A percentile compares a stretch with the other conserved stretches of the same genome.
Evolutionary conservation across 2,888 invertebrate species (phyloP).

Genomic region (Rhagonycha fulva): DNA sequence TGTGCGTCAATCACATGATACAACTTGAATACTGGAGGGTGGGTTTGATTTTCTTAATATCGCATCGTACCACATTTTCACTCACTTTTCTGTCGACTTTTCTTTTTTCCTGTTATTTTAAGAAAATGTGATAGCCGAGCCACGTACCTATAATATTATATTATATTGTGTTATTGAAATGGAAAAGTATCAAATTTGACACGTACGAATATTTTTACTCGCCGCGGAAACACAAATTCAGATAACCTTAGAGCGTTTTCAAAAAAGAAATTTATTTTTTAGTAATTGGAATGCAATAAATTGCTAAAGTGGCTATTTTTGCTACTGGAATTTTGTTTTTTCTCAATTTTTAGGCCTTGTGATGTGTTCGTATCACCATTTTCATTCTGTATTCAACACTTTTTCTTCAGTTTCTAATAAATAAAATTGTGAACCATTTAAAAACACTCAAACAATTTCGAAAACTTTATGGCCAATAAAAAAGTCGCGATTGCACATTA

Average conservation of each 20-base stretch:
- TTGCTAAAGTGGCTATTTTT: neutral
- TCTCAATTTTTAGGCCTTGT: neutral
- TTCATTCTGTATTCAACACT: neutral
- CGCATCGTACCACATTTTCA: neutral
- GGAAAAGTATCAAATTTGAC: conserved; percentile 10
- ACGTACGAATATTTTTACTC: conserved; percentile 1
- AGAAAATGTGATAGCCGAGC: neutral
- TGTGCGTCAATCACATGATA: conserved; percentile 17
- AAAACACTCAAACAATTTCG: neutral
- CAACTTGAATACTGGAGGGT: conserved; percentile 3
- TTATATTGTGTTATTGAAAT: conserved; percentile 2
- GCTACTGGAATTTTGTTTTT: neutral
- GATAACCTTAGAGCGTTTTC: neutral
- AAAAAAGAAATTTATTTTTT: neutral
- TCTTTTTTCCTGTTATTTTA: conserved; percentile 8
- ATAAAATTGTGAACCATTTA: neutral
- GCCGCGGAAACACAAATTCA: neutral
- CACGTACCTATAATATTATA: neutral
- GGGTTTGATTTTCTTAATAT: neutral
- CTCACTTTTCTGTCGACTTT: conserved; percentile 7
- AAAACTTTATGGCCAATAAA: neutral
- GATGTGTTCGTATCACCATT: neutral
- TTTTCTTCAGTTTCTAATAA: neutral
- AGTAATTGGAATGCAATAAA: neutral
- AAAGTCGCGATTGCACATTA: neutral